These are phyloP conservation scores for Morelia viridis DNA, from an alignment of 2,797 vertebrate species.

Conservation along the genomic window DNA sequence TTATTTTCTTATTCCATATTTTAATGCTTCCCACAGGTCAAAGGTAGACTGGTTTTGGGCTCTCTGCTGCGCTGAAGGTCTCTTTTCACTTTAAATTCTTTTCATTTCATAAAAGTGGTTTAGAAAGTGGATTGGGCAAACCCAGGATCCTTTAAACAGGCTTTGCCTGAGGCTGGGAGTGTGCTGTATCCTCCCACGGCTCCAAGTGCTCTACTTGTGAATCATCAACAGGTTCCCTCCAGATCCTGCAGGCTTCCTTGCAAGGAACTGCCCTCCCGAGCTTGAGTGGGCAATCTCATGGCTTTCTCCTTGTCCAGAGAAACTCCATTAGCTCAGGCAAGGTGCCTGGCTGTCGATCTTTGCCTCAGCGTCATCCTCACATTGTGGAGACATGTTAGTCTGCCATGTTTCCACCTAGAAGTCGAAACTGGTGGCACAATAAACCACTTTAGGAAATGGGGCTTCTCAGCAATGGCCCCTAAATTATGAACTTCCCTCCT, in stretches of 20 bases:
- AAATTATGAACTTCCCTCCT: background rate
- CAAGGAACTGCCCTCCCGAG: background rate
- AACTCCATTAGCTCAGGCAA: background rate
- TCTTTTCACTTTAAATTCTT: background rate
- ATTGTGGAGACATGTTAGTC: background rate
- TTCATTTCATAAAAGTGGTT: background rate
- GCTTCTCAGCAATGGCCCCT: background rate
- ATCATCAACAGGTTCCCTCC: background rate
- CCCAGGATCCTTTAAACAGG: background rate
- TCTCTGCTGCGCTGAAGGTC: background rate
- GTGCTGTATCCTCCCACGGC: background rate
- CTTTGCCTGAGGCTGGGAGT: background rate
- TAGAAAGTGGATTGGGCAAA: background rate
- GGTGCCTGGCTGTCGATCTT: background rate
- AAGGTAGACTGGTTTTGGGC: background rate
- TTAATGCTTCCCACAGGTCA: background rate
- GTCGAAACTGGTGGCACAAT: background rate
- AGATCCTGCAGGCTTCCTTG: background rate
- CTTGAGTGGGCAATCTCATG: background rate
- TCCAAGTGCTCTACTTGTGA: background rate
- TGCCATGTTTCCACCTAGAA: background rate
- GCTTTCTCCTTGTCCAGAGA: background rate
- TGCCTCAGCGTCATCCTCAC: background rate
- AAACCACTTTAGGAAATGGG: background rate
- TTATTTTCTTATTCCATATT: background rate